Conservation (phyloP, 1,140 invertebrate species). For the Zeugodacus cucurbitae region DNA sequence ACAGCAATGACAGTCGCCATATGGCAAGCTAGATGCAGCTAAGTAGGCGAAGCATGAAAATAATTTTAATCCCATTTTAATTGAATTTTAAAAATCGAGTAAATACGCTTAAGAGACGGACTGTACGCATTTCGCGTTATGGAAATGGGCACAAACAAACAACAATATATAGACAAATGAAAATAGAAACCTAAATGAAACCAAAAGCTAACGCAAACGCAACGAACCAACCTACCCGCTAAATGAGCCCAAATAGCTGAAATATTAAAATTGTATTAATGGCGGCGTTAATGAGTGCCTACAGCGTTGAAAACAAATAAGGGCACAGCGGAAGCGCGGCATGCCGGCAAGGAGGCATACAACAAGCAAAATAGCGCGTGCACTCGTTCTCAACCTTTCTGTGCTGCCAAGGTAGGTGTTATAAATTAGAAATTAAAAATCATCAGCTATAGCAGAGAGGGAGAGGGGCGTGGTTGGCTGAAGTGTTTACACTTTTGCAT, state of each 20-base stretch:
- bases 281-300: neutral
- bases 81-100: neutral
- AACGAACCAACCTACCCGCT: neutral
- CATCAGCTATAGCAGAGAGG: neutral
- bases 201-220: neutral
- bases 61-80: neutral
- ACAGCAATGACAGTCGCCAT: neutral
- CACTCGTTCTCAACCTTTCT: neutral
- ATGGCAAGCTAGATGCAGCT: neutral
- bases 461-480: neutral
- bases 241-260: neutral
- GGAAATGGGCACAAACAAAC: no score
- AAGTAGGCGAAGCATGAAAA: neutral
- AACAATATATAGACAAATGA: neutral
- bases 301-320: neutral
- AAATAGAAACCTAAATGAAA: neutral
- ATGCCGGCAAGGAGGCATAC: neutral
- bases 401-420: neutral
- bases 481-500: neutral
- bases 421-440: conserved; percentile 14
- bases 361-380: neutral
- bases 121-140: no score
- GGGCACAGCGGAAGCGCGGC: neutral
- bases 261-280: conserved; percentile 15
- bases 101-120: neutral